A percentile compares a stretch with the other conserved stretches of the same genome.
phyloP scores from a whole-genome alignment of 2,113 vertebrate species.

The Burhinus bistriatus region DNA sequence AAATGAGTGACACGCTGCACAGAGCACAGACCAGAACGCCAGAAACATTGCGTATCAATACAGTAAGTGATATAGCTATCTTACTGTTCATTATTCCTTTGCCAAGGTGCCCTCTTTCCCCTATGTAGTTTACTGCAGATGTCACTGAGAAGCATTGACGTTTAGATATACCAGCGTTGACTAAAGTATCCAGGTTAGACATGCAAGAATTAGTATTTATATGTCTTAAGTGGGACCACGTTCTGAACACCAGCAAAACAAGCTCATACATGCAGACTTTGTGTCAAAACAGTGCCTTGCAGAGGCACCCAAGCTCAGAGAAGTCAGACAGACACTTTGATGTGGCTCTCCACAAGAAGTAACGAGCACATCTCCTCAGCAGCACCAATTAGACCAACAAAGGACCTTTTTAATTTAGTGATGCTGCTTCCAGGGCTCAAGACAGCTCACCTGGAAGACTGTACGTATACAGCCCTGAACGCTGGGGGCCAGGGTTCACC shows the following conservation, averaged over 20 bases:
- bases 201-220: background rate
- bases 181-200: background rate
- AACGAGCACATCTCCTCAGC: background rate
- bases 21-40: background rate
- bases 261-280: background rate
- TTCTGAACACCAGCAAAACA: background rate
- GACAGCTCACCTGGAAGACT: background rate
- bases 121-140: rapidly evolving
- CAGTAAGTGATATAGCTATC: rapidly evolving
- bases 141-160: background rate
- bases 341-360: background rate
- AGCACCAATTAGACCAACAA: background rate
- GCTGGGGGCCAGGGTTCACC: background rate
- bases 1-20: rapidly evolving
- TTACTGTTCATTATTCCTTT: rapidly evolving
- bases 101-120: background rate
- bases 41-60: rapidly evolving
- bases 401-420: background rate
- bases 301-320: background rate
- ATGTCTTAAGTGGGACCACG: background rate
- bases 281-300: background rate
- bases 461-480: too few relatives aligned
- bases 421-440: background rate
- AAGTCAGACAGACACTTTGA: background rate
- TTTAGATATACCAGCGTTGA: background rate